phyloP scores from a whole-genome alignment of 2,888 invertebrate species.

The Malachius bipustulatus region DNA sequence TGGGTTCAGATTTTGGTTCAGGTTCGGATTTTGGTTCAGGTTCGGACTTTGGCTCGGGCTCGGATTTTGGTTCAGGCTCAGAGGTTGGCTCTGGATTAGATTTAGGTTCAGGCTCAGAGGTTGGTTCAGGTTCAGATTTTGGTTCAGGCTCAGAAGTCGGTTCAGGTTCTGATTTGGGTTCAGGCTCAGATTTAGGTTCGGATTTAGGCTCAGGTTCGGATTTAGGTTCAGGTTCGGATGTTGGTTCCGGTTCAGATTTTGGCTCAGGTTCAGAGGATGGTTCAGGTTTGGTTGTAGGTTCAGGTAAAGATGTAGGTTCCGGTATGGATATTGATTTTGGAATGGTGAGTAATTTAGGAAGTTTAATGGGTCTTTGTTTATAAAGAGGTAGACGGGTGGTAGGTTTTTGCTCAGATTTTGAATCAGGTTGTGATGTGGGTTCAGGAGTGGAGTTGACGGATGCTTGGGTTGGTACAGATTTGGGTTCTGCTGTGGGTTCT shows the following conservation, averaged over 20 bases:
- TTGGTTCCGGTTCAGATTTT: slow-evolving; percentile 37
- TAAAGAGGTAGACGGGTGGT: too few relatives aligned
- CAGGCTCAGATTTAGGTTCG: slow-evolving; percentile 31
- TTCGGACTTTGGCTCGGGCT: slow-evolving; percentile 35
- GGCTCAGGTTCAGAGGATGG: slow-evolving; percentile 37
- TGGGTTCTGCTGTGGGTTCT: slow-evolving; percentile 30
- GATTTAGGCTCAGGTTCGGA: slow-evolving; percentile 39
- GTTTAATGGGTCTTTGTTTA: slow-evolving; percentile 35
- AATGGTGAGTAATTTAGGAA: too few relatives aligned
- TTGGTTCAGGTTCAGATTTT: slow-evolving; percentile 35
- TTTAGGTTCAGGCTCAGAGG: slow-evolving; percentile 26
- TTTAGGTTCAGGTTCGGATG: slow-evolving; percentile 29
- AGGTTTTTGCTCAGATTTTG: slow-evolving; percentile 30
- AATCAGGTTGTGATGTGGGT: slow-evolving; percentile 27
- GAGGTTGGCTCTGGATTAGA: slow-evolving; percentile 32
- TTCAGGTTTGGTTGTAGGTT: slow-evolving; percentile 35
- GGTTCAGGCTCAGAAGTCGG: slow-evolving; percentile 28
- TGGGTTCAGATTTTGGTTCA: slow-evolving; percentile 31
- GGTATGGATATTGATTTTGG: slow-evolving; percentile 28
- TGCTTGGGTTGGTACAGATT: slow-evolving; percentile 33
- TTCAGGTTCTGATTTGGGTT: slow-evolving; percentile 33
- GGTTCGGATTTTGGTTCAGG: slow-evolving; percentile 38
- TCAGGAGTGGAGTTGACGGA: slow-evolving; percentile 12
- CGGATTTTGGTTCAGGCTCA: slow-evolving; percentile 30
- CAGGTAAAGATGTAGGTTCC: slow-evolving; percentile 31